Percentiles rank a stretch among this genome's conserved stretches.
These are phyloP conservation scores for Sander lucioperca DNA, from an alignment of 2,113 vertebrate species.

Conservation along the genomic window DNA sequence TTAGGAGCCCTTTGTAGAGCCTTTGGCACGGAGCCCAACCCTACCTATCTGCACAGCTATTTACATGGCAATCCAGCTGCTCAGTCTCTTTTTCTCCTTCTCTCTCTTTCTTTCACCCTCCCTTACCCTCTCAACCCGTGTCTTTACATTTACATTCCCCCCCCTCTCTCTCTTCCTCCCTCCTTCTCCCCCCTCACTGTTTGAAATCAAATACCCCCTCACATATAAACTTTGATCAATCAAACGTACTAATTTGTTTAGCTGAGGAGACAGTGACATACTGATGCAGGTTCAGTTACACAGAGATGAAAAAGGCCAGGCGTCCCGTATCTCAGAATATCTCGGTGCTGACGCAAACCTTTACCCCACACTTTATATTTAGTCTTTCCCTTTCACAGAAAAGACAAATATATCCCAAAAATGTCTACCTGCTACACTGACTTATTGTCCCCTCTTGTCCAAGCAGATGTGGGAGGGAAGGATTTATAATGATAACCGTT, in stretches of 20 bases:
- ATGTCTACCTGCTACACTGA: conserved; percentile 58
- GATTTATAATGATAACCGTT: conserved; percentile 62
- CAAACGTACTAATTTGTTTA: conserved; percentile 81
- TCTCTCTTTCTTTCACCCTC: conserved; percentile 42
- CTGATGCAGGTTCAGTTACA: conserved; percentile 68
- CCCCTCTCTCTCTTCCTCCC: conserved; percentile 16
- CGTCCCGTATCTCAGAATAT: conserved; percentile 74
- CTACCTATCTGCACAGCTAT: conserved; percentile 97
- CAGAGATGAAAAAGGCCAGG: conserved; percentile 78
- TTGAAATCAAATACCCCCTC: conserved; percentile 80
- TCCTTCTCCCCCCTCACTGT: conserved; percentile 42
- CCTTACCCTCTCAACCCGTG: conserved; percentile 36
- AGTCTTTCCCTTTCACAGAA: conserved; percentile 53
- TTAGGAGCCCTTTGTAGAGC: conserved; percentile 91
- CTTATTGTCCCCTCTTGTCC: conserved; percentile 59
- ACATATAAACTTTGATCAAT: conserved; percentile 82
- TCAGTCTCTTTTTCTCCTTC: conserved; percentile 73
- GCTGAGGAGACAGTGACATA: conserved; percentile 78
- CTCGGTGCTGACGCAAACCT: conserved; percentile 68
- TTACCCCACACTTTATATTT: conserved; percentile 73
- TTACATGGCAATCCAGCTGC: conserved; percentile 94
- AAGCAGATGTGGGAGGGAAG: conserved; percentile 62
- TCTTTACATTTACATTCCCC: conserved; percentile 49
- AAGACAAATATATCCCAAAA: conserved; percentile 65
- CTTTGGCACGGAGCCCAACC: conserved; percentile 89